phyloP scores from a whole-genome alignment of 2,113 vertebrate genomes.

The Saguinus midas region DNA sequence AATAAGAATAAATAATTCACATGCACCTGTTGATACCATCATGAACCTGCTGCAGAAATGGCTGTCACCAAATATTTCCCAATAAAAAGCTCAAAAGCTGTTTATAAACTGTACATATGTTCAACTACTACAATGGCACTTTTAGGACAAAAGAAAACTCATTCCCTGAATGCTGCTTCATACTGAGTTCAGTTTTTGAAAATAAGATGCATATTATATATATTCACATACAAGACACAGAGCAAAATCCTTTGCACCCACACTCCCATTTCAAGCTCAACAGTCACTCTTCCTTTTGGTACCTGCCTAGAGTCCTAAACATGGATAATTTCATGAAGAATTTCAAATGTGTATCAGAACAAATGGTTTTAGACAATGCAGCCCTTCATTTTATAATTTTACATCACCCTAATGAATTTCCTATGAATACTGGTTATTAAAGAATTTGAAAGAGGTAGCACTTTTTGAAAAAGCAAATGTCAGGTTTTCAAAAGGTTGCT shows the following conservation, averaged over 20 bases:
- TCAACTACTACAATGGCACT: background rate
- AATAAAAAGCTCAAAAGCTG: background rate
- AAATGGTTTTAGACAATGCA: background rate
- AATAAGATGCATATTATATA: background rate
- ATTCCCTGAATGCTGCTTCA: background rate
- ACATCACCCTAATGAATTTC: background rate
- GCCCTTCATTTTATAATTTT: conserved; percentile 24
- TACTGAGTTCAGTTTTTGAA: background rate
- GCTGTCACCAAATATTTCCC: background rate
- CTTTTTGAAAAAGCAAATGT: background rate
- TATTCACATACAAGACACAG: background rate
- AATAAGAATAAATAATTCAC: background rate
- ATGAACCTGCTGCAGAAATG: background rate
- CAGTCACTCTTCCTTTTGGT: background rate
- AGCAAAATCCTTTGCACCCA: background rate
- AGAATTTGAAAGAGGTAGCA: conserved; percentile 27
- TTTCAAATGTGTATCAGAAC: background rate
- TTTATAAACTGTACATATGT: background rate
- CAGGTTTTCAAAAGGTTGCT: conserved; percentile 38
- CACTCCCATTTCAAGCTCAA: background rate
- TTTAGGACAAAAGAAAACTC: background rate
- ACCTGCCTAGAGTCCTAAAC: background rate
- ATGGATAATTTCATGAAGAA: background rate
- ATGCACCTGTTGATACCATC: background rate
- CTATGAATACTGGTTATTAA: conserved; percentile 13